Conservation (phyloP, 2,797 vertebrate species). For the Argentina silus region DNA sequence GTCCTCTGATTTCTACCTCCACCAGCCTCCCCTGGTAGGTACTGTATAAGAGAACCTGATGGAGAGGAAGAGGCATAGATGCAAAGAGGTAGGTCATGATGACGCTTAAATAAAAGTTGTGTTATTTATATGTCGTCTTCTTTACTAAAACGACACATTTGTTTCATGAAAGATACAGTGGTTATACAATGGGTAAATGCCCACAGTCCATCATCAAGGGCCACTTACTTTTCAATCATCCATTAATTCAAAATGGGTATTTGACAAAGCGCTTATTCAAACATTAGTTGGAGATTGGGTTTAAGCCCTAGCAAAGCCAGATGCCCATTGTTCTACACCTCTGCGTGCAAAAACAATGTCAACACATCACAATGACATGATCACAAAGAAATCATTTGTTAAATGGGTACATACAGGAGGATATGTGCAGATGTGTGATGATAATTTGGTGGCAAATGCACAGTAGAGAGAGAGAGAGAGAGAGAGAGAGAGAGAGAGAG, state of each 20-base stretch:
- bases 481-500: no score
- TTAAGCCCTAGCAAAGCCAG: neutral
- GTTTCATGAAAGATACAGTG: neutral
- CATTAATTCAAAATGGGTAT: neutral
- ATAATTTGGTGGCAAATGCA: neutral
- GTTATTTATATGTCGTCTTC: no score
- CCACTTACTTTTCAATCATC: neutral
- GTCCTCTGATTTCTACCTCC: no score
- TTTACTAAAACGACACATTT: neutral
- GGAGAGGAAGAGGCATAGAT: no score
- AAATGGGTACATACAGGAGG: neutral
- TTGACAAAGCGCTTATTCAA: constrained; percentile 6
- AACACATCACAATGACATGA: neutral
- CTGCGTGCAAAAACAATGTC: neutral
- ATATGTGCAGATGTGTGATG: neutral
- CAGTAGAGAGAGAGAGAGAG: neutral
- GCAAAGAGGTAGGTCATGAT: neutral
- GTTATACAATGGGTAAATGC: neutral
- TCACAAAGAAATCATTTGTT: neutral
- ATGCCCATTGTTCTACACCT: neutral
- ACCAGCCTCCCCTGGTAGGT: no score
- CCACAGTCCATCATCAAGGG: neutral
- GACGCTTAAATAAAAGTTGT: neutral
- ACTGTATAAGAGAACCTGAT: no score
- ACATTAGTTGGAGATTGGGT: neutral